Percentiles rank a stretch among this genome's conserved stretches.
These are phyloP conservation scores for Aphelinus certus DNA, from an alignment of 1,140 invertebrate genomes.

Conservation along the genomic window DNA sequence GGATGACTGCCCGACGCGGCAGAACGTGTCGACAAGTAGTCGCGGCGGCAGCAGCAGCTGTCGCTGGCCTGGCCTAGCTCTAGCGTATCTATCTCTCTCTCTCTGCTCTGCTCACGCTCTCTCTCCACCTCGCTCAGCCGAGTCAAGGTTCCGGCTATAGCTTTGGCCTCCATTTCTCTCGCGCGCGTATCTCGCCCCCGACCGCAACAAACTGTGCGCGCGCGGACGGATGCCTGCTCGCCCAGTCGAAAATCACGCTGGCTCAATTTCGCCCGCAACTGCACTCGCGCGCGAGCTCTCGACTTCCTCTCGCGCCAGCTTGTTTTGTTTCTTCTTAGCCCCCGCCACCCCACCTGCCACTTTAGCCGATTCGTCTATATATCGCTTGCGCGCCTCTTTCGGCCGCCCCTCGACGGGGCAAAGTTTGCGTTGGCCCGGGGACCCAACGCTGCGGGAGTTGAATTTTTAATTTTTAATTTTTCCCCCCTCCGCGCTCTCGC, in stretches of 20 bases:
- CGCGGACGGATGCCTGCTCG: slow-evolving; percentile 8
- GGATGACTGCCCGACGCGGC: too few species aligned
- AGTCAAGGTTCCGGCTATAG: slow-evolving; percentile 10
- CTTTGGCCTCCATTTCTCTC: not conserved
- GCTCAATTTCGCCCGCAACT: too few species aligned
- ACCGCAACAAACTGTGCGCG: slow-evolving; percentile 16
- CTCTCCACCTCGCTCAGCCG: not conserved
- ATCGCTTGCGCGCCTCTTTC: not conserved
- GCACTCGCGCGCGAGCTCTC: not conserved
- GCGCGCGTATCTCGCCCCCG: not conserved
- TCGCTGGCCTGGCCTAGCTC: not conserved
- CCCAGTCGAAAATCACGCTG: slow-evolving; percentile 12
- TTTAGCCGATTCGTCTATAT: not conserved
- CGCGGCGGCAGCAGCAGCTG: not conserved
- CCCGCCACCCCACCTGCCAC: not conserved
- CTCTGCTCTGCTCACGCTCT: too few species aligned
- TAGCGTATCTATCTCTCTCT: not conserved
- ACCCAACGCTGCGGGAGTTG: not conserved
- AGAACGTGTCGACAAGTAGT: too few species aligned
- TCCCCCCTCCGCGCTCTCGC: not conserved
- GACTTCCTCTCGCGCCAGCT: not conserved
- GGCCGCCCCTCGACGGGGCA: not conserved
- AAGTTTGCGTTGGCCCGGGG: not conserved
- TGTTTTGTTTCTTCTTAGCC: not conserved
- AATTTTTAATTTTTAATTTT: slow-evolving; percentile 11